phyloP scores from a whole-genome alignment of 2,888 invertebrate genomes.

The Drosophila cognata region DNA sequence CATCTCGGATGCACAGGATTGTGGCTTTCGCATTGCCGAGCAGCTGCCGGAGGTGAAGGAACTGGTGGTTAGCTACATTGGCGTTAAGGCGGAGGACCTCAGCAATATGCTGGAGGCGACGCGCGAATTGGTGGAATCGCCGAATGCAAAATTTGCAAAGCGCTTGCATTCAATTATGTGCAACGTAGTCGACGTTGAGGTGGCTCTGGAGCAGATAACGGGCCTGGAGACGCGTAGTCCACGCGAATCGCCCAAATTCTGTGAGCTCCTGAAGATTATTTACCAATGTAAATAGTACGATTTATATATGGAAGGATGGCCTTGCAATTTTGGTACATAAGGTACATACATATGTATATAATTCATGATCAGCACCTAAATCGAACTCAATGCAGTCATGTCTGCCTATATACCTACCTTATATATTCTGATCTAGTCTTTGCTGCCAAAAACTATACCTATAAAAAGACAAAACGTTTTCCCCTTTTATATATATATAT shows the following conservation, averaged over 20 bases:
- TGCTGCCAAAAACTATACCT: not conserved
- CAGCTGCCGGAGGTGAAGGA: conserved; percentile 47
- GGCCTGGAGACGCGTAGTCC: conserved; percentile 65
- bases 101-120: conserved; percentile 55
- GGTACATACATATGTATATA: not conserved
- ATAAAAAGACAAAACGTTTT: not conserved
- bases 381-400: not conserved
- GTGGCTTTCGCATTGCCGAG: conserved; percentile 64
- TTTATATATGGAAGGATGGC: conserved; percentile 1
- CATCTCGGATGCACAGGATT: conserved; percentile 61
- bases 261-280: conserved; percentile 60
- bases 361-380: not conserved
- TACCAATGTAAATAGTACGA: conserved; percentile 54
- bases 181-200: conserved; percentile 68
- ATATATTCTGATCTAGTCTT: not conserved
- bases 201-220: conserved; percentile 65
- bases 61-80: conserved; percentile 65
- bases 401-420: not conserved
- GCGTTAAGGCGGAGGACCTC: conserved; percentile 47
- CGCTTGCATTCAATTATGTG: conserved; percentile 62
- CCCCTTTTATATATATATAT: not conserved
- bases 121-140: conserved; percentile 29
- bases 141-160: conserved; percentile 41
- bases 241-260: conserved; percentile 60
- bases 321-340: conserved; percentile 14